Conservation (phyloP, 2,888 invertebrate genomes). For the Sminthurides aquaticus region DNA sequence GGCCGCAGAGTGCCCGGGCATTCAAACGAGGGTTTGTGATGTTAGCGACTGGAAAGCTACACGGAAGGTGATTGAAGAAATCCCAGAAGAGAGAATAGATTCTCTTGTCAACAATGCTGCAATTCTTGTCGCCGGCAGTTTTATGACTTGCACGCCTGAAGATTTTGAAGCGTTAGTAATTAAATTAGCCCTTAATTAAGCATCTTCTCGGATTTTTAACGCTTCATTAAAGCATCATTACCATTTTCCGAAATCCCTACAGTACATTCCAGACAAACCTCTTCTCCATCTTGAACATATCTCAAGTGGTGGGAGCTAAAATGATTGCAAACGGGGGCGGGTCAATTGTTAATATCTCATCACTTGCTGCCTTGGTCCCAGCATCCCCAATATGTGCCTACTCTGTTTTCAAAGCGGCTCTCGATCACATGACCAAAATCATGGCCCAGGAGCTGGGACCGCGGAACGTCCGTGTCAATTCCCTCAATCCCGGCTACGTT, state of each 20-base stretch:
- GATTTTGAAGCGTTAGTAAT: neutral
- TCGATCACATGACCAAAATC: neutral
- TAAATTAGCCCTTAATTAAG: neutral
- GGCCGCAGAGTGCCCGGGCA: neutral
- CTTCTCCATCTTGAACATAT: neutral
- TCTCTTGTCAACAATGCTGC: slow-evolving; percentile 1
- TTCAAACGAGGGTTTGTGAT: neutral
- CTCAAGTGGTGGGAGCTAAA: neutral
- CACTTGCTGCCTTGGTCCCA: neutral
- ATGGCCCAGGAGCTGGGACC: neutral
- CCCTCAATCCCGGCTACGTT: neutral
- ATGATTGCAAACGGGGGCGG: neutral
- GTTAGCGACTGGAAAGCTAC: neutral
- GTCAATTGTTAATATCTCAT: slow-evolving; percentile 1
- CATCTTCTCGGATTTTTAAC: no score
- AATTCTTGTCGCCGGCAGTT: neutral
- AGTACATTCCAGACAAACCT: neutral
- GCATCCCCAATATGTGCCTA: neutral
- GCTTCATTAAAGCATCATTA: no score
- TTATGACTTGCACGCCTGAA: neutral
- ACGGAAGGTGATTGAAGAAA: neutral
- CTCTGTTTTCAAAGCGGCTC: neutral
- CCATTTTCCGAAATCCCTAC: neutral
- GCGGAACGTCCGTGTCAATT: neutral
- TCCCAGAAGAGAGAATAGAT: neutral